A percentile compares a stretch with the other conserved stretches of the same genome.
These are phyloP conservation scores for Cyrtodaria siliqua DNA, from an alignment of 2,888 invertebrate genomes.

Conservation along the genomic window DNA sequence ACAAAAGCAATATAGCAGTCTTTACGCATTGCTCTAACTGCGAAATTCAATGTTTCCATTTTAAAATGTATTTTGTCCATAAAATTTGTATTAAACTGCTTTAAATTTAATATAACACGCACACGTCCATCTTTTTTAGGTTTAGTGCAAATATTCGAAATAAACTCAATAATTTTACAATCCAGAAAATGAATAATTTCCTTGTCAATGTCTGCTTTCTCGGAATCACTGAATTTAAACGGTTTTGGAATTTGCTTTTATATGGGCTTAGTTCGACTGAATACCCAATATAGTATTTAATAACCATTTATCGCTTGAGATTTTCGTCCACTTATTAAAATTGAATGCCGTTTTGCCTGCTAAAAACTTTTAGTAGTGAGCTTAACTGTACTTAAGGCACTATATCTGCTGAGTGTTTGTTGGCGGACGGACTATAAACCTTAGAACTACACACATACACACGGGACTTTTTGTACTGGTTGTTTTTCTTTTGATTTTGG, in stretches of 20 bases:
- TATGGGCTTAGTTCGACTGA: constrained; percentile 20
- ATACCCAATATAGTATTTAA: constrained; percentile 34
- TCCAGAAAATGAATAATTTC: constrained; percentile 30
- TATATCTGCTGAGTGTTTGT: too few species aligned
- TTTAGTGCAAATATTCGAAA: constrained; percentile 23
- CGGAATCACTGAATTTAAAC: constrained; percentile 8
- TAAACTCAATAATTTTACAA: constrained; percentile 29
- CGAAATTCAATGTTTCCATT: constrained; percentile 27
- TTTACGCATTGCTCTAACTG: constrained; percentile 8
- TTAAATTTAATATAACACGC: constrained; percentile 29
- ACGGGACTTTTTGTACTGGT: too few species aligned
- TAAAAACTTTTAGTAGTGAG: too few species aligned
- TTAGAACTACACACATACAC: too few species aligned
- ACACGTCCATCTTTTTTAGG: constrained; percentile 25
- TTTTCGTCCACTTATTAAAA: constrained; percentile 14
- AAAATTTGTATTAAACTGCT: constrained; percentile 17
- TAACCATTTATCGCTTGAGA: constrained; percentile 37
- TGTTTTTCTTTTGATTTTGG: too few species aligned
- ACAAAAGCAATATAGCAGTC: constrained; percentile 29
- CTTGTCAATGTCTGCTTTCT: constrained; percentile 17
- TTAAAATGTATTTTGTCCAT: constrained; percentile 27
- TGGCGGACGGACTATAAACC: too few species aligned
- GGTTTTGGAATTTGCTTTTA: constrained; percentile 19
- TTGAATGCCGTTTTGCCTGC: neutral
- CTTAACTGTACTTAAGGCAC: too few species aligned